Percentiles rank a stretch among this genome's conserved stretches.
phyloP scores from a whole-genome alignment of 2,113 vertebrate species.

The Elgaria multicarinata region DNA sequence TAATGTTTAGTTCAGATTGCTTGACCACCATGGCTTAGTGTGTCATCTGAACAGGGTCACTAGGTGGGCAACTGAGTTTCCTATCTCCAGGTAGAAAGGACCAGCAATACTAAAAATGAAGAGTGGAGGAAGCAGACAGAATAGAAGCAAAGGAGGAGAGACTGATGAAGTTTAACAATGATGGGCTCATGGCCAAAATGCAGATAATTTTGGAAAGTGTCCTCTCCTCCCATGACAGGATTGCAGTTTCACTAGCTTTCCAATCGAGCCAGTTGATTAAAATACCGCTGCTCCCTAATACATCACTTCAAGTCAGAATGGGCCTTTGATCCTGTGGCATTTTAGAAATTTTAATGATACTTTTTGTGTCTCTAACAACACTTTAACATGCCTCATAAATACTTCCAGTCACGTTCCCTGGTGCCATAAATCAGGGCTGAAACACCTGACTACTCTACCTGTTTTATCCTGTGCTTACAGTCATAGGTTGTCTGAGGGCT shows the following conservation, averaged over 20 bases:
- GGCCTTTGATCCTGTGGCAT: slow-evolving; percentile 32
- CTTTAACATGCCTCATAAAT: slow-evolving; percentile 23
- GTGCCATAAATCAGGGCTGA: background rate
- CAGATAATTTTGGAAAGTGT: background rate
- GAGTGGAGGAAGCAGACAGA: background rate
- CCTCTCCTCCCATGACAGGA: slow-evolving; percentile 17
- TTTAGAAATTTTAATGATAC: slow-evolving; percentile 5
- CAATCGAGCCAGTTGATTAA: background rate
- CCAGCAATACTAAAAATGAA: background rate
- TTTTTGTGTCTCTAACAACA: slow-evolving; percentile 7
- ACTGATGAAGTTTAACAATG: background rate
- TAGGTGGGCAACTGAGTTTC: background rate
- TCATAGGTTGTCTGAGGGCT: background rate
- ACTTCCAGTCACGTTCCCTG: background rate
- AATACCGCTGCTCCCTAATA: slow-evolving; percentile 49
- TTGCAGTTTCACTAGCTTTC: slow-evolving; percentile 33
- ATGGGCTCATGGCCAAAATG: background rate
- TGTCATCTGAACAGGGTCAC: too few species aligned
- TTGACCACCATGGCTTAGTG: too few species aligned
- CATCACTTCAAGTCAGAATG: slow-evolving; percentile 23
- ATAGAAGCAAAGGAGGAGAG: too few species aligned
- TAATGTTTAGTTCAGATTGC: too few species aligned
- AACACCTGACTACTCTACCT: background rate
- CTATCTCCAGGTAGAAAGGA: background rate
- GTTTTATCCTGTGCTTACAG: background rate